These are phyloP conservation scores for Acronicta aceris DNA, from an alignment of 2,888 invertebrate genomes.

Conservation along the genomic window DNA sequence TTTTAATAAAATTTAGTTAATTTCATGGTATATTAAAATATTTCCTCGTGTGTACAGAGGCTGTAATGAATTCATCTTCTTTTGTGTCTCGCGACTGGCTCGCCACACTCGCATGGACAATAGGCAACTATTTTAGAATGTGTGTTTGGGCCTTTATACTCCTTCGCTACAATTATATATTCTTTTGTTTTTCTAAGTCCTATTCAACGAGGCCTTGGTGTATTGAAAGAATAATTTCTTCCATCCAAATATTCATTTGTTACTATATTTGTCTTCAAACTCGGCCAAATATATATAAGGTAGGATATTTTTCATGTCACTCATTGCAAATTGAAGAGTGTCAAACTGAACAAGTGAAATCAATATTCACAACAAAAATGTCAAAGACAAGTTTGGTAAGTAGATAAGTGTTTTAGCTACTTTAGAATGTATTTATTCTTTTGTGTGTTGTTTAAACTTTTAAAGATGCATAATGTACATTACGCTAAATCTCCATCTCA, in stretches of 20 bases:
- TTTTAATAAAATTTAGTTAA: conserved; percentile 12
- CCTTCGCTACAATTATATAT: conserved; percentile 73
- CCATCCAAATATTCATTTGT: conserved; percentile 70
- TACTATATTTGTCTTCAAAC: conserved; percentile 67
- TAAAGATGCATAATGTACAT: background rate
- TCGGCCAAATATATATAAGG: conserved; percentile 81
- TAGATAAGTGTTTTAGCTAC: conserved; percentile 29
- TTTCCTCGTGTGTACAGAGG: conserved; percentile 33
- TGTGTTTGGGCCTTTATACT: conserved; percentile 41
- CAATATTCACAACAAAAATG: conserved; percentile 60
- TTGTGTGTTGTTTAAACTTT: conserved; percentile 24
- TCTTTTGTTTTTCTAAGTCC: conserved; percentile 80
- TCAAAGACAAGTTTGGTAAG: conserved; percentile 66
- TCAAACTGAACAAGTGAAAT: conserved; percentile 55
- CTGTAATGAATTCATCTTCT: conserved; percentile 48
- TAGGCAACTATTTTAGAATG: conserved; percentile 41
- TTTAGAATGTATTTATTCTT: conserved; percentile 41
- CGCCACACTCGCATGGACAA: conserved; percentile 53
- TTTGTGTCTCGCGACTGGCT: conserved; percentile 39
- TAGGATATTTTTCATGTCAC: conserved; percentile 61
- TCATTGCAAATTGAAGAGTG: conserved; percentile 67
- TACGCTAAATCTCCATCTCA: background rate
- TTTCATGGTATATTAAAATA: conserved; percentile 42
- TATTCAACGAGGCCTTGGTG: conserved; percentile 78
- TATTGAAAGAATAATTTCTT: conserved; percentile 73